These are phyloP conservation scores for Sitta carolinensis DNA, from an alignment of 2,797 vertebrate species.

Conservation along the genomic window DNA sequence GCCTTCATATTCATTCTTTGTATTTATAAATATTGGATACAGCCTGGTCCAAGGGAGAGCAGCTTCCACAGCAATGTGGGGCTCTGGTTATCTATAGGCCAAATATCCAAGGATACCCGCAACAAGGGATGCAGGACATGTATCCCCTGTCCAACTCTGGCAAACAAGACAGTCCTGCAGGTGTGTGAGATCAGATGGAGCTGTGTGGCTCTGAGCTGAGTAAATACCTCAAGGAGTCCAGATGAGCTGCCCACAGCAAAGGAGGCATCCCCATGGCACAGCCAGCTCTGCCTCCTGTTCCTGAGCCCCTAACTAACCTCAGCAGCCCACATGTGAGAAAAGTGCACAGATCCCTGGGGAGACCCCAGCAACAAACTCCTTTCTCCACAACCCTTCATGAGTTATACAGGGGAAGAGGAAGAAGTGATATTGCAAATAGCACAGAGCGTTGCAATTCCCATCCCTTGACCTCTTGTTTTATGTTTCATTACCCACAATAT, in stretches of 20 bases:
- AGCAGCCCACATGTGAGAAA: fast-evolving
- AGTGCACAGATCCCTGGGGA: not conserved
- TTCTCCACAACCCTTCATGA: not conserved
- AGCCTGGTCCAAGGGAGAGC: not conserved
- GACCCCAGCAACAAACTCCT: not conserved
- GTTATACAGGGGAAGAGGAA: not conserved
- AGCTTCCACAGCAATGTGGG: not conserved
- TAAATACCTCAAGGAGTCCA: not conserved
- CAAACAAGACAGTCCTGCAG: not conserved
- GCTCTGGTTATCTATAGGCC: not conserved
- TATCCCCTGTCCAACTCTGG: not conserved
- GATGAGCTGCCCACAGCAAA: not conserved
- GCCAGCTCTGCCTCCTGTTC: not conserved
- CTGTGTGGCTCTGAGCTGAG: not conserved
- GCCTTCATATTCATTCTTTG: not conserved
- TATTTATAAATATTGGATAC: not conserved
- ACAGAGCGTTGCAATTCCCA: not conserved
- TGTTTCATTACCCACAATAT: not conserved
- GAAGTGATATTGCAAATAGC: not conserved
- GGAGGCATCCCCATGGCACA: not conserved
- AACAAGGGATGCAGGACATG: not conserved
- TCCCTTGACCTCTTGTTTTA: not conserved
- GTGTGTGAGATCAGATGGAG: not conserved
- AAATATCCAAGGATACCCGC: not conserved
- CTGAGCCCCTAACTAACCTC: not conserved